Evolutionary conservation across 1,140 invertebrate genomes (phyloP).

Genomic region (Drosophila baimaii): DNA sequence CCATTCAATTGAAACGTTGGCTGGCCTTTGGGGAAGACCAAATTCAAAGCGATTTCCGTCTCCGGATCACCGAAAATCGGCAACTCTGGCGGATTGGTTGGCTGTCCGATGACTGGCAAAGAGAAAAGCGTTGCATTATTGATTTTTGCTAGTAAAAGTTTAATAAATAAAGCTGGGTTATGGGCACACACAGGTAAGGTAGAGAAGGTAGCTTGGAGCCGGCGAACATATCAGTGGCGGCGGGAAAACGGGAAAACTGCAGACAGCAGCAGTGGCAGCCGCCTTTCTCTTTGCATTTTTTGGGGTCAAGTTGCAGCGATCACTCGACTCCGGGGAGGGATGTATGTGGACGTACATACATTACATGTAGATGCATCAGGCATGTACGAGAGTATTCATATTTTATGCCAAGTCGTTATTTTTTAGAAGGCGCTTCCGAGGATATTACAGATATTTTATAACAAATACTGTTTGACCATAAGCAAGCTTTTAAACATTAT

Average conservation of each 20-base stretch:
- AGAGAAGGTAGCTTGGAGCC: background rate
- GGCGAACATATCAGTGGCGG: conserved; percentile 15
- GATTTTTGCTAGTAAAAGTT: conserved; percentile 30
- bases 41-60: conserved; percentile 91
- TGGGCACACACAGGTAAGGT: conserved; percentile 23
- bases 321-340: conserved; percentile 15
- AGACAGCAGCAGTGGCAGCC: conserved; percentile 20
- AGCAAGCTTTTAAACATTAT: background rate
- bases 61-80: conserved; percentile 93
- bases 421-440: background rate
- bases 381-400: conserved; percentile 11
- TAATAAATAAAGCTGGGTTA: conserved; percentile 36
- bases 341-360: conserved; percentile 22
- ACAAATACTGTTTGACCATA: background rate
- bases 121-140: conserved; percentile 20
- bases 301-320: conserved; percentile 45
- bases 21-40: conserved; percentile 90
- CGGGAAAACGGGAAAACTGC: conserved; percentile 16
- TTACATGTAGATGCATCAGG: conserved; percentile 32
- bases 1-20: conserved; percentile 92
- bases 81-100: conserved; percentile 90
- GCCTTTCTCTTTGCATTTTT: conserved; percentile 66
- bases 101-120: conserved; percentile 90
- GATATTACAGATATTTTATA: conserved; percentile 16
- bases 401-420: conserved; percentile 20